These are phyloP conservation scores for Anoplius nigerrimus DNA, from an alignment of 2,888 invertebrate genomes.

Conservation along the genomic window DNA sequence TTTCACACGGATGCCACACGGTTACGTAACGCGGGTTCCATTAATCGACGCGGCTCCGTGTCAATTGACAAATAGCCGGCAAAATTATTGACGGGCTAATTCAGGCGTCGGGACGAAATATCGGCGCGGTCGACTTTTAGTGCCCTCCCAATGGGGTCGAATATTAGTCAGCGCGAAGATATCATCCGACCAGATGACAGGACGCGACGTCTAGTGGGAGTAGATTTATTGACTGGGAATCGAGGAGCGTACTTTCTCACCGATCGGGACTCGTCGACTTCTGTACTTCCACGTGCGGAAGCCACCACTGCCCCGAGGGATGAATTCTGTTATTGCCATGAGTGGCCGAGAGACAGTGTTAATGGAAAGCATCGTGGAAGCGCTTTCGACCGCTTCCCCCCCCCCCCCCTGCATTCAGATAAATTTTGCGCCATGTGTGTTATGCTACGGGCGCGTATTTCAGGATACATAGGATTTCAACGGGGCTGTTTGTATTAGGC, in stretches of 20 bases:
- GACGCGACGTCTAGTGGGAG: conserved; percentile 10
- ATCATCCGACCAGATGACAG: conserved; percentile 25
- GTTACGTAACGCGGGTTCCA: conserved; percentile 48
- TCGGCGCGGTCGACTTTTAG: conserved; percentile 26
- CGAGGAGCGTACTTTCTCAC: conserved; percentile 28
- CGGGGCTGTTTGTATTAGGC: conserved; percentile 1
- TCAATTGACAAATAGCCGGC: conserved; percentile 11
- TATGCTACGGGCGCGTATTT: conserved; percentile 1
- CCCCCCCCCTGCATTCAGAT: not conserved
- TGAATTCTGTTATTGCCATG: not conserved
- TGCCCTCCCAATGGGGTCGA: conserved; percentile 6
- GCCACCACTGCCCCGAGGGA: no score
- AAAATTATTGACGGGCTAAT: conserved; percentile 48
- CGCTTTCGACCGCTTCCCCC: not conserved
- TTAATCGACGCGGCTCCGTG: conserved; percentile 14
- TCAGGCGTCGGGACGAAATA: conserved; percentile 26
- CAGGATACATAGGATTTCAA: no score
- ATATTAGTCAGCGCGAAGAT: conserved; percentile 23
- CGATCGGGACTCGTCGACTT: conserved; percentile 28
- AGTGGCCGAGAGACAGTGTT: not conserved
- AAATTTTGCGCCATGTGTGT: conserved; percentile 5
- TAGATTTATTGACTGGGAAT: conserved; percentile 33
- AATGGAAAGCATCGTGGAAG: not conserved
- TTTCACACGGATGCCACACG: no score
- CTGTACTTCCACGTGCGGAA: not conserved